Percentiles rank a stretch among this genome's conserved stretches.
Evolutionary conservation across 2,797 vertebrate genomes (phyloP).

Genomic region (Pipistrellus kuhlii): DNA sequence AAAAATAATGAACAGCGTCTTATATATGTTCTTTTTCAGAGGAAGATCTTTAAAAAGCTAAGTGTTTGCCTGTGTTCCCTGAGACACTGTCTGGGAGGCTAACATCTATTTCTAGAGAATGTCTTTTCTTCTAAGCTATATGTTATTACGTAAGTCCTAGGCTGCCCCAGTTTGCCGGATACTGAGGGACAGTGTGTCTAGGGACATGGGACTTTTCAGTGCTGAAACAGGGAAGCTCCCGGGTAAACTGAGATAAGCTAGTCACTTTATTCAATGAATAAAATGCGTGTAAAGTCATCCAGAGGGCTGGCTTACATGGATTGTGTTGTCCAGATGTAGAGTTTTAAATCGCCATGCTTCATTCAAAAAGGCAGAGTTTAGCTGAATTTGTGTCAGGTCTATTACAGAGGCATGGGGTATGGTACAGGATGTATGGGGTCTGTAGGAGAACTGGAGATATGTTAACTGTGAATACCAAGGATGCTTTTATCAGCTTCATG

Average conservation of each 20-base stretch:
- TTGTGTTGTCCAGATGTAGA: background rate
- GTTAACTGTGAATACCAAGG: background rate
- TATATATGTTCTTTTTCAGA: background rate
- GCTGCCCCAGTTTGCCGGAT: background rate
- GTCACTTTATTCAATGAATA: background rate
- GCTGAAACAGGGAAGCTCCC: background rate
- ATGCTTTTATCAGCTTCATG: background rate
- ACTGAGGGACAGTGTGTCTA: background rate
- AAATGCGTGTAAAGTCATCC: background rate
- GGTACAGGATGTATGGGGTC: background rate
- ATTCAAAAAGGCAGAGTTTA: background rate
- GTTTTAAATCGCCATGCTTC: background rate
- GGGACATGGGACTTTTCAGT: background rate
- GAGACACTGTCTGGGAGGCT: background rate
- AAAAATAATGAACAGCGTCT: background rate
- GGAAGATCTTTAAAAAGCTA: slow-evolving; percentile 1
- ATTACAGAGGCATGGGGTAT: background rate
- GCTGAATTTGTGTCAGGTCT: background rate
- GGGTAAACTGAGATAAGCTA: background rate
- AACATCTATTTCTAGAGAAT: background rate
- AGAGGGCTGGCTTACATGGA: background rate
- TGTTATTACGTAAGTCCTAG: background rate
- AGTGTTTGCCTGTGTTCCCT: background rate
- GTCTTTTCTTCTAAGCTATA: background rate
- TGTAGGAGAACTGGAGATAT: background rate